Conservation (phyloP, 2,113 vertebrate genomes). For the Trematomus loennbergii region DNA sequence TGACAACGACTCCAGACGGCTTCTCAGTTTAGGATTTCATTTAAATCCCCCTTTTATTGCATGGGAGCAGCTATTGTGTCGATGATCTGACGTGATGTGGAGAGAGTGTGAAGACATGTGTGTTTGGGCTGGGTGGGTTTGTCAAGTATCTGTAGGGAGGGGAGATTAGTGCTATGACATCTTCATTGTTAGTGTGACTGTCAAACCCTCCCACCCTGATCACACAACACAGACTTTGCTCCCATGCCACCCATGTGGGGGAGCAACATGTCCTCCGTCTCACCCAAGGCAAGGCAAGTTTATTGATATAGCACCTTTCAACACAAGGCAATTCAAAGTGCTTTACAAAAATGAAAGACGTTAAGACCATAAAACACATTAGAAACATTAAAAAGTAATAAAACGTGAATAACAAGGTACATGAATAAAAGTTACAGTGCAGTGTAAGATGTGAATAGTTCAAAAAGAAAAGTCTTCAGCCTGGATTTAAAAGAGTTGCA, state of each 20-base stretch:
- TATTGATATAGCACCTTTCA: too few species aligned
- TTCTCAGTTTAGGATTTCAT: conserved; percentile 37
- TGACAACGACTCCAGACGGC: conserved; percentile 37
- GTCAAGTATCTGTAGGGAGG: conserved; percentile 16
- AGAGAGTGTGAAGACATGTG: conserved; percentile 32
- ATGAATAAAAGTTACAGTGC: too few species aligned
- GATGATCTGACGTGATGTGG: conserved; percentile 18
- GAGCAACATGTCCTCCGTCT: conserved; percentile 20
- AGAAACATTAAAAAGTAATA: too few species aligned
- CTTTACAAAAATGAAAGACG: too few species aligned
- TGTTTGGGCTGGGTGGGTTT: conserved; percentile 33
- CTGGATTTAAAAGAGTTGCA: too few species aligned
- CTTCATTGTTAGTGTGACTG: conserved; percentile 67
- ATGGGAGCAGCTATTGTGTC: conserved; percentile 38
- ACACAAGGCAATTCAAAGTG: too few species aligned
- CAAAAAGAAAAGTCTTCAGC: too few species aligned
- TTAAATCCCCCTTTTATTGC: conserved; percentile 43
- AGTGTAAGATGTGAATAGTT: too few species aligned
- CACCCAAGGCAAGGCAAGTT: background rate
- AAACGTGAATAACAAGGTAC: too few species aligned
- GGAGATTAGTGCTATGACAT: conserved; percentile 61
- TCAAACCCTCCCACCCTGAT: background rate
- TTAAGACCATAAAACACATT: too few species aligned
- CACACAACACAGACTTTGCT: conserved; percentile 23
- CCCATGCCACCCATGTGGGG: conserved; percentile 47